Evolutionary conservation across 2,797 vertebrate species (phyloP).

Genomic region (Iguana delicatissima): DNA sequence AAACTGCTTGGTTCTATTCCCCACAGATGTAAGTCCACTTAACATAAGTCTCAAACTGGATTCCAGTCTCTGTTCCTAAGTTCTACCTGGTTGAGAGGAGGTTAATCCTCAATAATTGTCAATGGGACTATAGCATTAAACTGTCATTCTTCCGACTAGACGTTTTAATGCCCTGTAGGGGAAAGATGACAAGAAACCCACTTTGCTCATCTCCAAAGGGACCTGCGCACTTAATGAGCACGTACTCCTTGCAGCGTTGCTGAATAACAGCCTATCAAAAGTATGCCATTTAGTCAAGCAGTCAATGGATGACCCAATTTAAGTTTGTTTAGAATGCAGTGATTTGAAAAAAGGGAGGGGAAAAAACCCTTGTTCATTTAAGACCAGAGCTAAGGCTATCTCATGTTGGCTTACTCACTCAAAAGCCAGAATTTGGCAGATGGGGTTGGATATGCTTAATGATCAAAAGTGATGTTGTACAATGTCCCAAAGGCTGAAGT

Average conservation of each 20-base stretch:
- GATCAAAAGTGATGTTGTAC: no score
- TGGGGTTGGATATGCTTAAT: no score
- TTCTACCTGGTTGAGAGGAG: not conserved
- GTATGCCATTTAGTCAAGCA: slow-evolving; percentile 5
- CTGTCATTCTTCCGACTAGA: not conserved
- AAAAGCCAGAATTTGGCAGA: no score
- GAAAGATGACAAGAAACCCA: not conserved
- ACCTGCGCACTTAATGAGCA: not conserved
- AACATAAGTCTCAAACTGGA: no score
- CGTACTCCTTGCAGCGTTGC: slow-evolving; percentile 5
- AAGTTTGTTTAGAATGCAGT: slow-evolving; percentile 9
- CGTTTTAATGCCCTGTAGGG: not conserved
- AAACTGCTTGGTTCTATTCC: no score
- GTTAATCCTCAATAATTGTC: not conserved
- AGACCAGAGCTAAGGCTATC: not conserved
- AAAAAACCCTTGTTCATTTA: not conserved
- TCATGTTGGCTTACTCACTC: no score
- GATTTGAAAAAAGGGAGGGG: not conserved
- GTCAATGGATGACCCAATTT: slow-evolving; percentile 11
- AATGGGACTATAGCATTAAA: not conserved
- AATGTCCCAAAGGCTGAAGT: no score
- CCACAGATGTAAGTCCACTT: no score
- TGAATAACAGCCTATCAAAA: slow-evolving; percentile 19
- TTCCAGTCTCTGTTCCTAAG: not conserved
- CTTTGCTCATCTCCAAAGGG: slow-evolving; percentile 18